Percentiles rank a stretch among this genome's conserved stretches.
Evolutionary conservation across 2,113 vertebrate species (phyloP).

Genomic region (Telmatochromis sp.): DNA sequence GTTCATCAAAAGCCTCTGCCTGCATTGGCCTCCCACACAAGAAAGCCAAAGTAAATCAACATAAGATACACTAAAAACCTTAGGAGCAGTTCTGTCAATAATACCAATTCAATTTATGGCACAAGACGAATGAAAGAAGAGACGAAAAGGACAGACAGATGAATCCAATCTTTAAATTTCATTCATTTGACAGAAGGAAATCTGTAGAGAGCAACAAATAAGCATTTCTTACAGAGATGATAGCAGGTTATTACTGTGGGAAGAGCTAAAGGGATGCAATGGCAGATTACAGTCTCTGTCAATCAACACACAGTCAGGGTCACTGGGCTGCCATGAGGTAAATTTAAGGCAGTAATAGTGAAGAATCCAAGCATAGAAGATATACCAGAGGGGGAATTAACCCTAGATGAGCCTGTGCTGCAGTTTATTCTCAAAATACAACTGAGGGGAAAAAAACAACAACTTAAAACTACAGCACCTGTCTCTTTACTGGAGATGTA

Average conservation of each 20-base stretch:
- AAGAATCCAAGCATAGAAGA: neutral
- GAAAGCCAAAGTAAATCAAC: neutral
- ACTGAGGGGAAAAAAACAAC: neutral
- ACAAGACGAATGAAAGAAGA: neutral
- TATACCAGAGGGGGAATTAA: neutral
- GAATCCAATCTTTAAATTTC: neutral
- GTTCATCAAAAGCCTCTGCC: conserved; percentile 4
- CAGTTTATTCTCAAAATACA: neutral
- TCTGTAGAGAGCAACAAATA: neutral
- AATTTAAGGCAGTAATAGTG: neutral
- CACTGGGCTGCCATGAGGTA: neutral
- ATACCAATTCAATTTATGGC: neutral
- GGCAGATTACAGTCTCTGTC: conserved; percentile 13
- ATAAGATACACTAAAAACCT: neutral
- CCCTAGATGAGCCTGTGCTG: neutral
- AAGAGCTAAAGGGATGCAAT: neutral
- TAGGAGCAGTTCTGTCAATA: neutral
- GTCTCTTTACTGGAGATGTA: neutral
- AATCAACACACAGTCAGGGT: conserved; percentile 6
- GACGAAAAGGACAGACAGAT: neutral
- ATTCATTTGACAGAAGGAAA: neutral
- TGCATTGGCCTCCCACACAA: conserved; percentile 10
- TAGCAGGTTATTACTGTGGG: neutral
- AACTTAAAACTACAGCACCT: neutral
- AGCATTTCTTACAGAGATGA: neutral